Evolutionary conservation across 1,140 invertebrate genomes (phyloP), one percentile per base, ranked within the genome.

Genomic region (Medauroidea extradentata): DNA sequence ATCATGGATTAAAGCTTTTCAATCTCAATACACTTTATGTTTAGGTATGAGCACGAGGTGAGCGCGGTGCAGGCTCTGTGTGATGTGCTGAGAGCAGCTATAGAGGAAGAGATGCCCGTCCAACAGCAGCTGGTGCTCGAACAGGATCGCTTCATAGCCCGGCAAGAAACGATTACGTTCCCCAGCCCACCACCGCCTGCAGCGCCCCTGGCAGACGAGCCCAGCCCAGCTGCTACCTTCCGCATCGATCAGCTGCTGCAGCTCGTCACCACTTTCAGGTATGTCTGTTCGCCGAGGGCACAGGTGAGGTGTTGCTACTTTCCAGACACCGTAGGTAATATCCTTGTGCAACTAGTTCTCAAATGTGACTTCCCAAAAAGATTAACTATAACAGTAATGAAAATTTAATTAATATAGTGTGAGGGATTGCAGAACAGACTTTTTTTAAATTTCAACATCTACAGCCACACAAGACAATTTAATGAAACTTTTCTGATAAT

Each of bases 1-100:
- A 7, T 7, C 29, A 34, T 4, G 5, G 11, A 34, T 11, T 34
- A 34, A 34, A 34, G 41, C 27, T 34, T 34, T 34, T 34, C 29
- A 4, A 4, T 34, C 29, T 34, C 29, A 7, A n/a, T 56, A 21
- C 44, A n/a, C 18, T n/a, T n/a, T n/a, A n/a, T n/a, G n/a, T n/a
- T 11, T 19, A 66, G 64, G 64, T 84, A 83, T 61, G 50, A 72
- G 29, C 74, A 73, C 29, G 82, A 84, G 66, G 74, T 83, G 18
- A 71, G 77, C 62, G 78, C 77, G 61, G 76, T 85, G 4, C 73
- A 80, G 60, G 70, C 76, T 16, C 70, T 80, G 43, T 78, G 78
- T 54, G 75, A 77, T 46, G 74, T 81, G 46, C 72, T 85, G 39
- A 72, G 75, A 62, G 71, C 74, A 62, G 82, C 83, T 2, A 76